Percentiles rank a stretch among this genome's conserved stretches.
Conservation (phyloP, 2,797 vertebrate species). For the Pygocentrus nattereri region DNA sequence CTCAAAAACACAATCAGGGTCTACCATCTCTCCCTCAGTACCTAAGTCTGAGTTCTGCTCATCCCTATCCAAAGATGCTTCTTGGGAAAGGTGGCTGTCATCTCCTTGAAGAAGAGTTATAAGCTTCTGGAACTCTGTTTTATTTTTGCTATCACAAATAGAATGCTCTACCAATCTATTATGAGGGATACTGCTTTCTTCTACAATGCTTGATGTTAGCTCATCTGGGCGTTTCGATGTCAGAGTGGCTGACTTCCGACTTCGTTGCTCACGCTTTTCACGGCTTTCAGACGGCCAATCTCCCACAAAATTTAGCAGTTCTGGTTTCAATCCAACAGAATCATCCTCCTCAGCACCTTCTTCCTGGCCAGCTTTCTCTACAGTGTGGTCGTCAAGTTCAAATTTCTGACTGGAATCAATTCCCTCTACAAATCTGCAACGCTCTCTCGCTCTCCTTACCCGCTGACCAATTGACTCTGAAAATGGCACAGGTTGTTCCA, state of each 20-base stretch:
- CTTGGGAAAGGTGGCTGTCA: slow-evolving; percentile 8
- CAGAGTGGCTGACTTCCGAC: slow-evolving; percentile 60
- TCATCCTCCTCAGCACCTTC: slow-evolving; percentile 26
- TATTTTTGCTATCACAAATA: slow-evolving; percentile 39
- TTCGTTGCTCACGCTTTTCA: slow-evolving; percentile 80
- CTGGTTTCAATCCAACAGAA: slow-evolving; percentile 52
- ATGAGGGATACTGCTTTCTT: slow-evolving; percentile 53
- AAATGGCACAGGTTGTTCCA: slow-evolving; percentile 68
- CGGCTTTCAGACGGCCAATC: slow-evolving; percentile 90
- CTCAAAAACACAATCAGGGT: slow-evolving; percentile 77
- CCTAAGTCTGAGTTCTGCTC: slow-evolving; percentile 29
- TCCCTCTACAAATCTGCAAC: slow-evolving; percentile 36
- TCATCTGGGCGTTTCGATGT: slow-evolving; percentile 36
- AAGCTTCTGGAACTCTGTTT: slow-evolving; percentile 75
- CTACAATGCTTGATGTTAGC: slow-evolving; percentile 61
- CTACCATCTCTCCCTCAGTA: slow-evolving; percentile 53
- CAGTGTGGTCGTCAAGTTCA: background rate
- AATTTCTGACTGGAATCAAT: background rate
- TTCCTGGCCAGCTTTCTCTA: slow-evolving; percentile 11
- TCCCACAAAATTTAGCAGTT: slow-evolving; percentile 84
- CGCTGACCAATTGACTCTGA: slow-evolving; percentile 78
- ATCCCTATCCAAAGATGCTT: slow-evolving; percentile 32
- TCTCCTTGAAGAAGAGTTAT: slow-evolving; percentile 77
- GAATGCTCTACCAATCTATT: slow-evolving; percentile 16
- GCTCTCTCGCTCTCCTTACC: slow-evolving; percentile 68